Conservation (phyloP, 2,888 invertebrate genomes). For the Chorisops tibialis region DNA sequence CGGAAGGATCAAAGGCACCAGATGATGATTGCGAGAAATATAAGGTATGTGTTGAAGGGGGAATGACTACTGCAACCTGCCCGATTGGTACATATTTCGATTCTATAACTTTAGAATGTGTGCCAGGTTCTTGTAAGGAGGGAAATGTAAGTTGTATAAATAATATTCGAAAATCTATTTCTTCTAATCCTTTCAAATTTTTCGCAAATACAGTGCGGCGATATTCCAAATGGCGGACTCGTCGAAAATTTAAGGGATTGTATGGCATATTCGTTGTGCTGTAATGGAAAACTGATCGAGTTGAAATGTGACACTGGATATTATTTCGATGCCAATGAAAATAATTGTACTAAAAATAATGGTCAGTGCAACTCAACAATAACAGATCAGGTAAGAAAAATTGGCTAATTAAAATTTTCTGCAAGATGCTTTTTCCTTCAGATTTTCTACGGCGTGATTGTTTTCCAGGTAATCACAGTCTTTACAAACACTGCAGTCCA, state of each 20-base stretch:
- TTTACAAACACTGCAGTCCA: too few relatives aligned
- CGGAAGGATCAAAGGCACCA: too few relatives aligned
- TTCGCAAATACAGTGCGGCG: too few relatives aligned
- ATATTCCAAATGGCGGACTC: not conserved
- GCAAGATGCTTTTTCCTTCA: too few relatives aligned
- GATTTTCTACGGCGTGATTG: too few relatives aligned
- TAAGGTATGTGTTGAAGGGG: constrained; percentile 37
- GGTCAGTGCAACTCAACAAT: too few relatives aligned
- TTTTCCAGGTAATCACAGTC: too few relatives aligned
- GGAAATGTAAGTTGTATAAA: too few relatives aligned
- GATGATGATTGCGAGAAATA: constrained; percentile 37
- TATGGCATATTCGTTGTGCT: not conserved
- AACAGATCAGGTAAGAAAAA: too few relatives aligned
- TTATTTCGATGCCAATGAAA: not conserved
- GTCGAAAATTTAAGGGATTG: not conserved
- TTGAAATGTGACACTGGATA: constrained; percentile 2
- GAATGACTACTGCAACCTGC: constrained; percentile 34
- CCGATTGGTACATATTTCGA: constrained; percentile 36
- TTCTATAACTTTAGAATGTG: not conserved
- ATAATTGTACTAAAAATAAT: not conserved
- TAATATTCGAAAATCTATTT: too few relatives aligned
- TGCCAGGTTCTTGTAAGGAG: not conserved
- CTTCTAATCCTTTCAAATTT: too few relatives aligned
- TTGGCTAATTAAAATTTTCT: too few relatives aligned
- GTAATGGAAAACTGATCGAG: not conserved